Base-by-base conservation (phyloP, 2,113 vertebrate species). In the Entomyzon cyanotis region DNA sequence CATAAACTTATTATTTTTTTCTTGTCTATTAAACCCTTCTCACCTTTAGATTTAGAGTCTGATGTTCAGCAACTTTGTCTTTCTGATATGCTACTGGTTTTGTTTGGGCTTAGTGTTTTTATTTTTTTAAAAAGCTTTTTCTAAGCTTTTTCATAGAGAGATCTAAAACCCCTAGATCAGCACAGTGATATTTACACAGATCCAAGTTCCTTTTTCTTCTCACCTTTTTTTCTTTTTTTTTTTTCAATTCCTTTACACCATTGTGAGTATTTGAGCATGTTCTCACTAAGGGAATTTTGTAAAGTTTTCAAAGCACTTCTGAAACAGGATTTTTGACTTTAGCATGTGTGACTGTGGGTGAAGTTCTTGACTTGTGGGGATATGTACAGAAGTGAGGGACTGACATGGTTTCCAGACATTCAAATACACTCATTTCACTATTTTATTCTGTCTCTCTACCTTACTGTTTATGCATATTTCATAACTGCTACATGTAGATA, bases 381-480 rank as follows among this genome's bases (percentile, higher is more conserved):
- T 89, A 59, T 49, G 59, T 39, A 73, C 24, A 81, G 64, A 95
- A 91, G 62, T 52, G 37, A 74, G 31, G 44, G 71, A 84, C 56
- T 87, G 63, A 12, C 35, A 55, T 58, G 71, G 84, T 74, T 89
- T 93, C 67, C 73, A 79, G 63, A 49, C 77, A 93, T 71, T 64
- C 28, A 90, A 86, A 83, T 83, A 3, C 5, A 64, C 19, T 89
- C n/a, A 73, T 84, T 90, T 91, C 27, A 59, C 27, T 90, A 44
- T 81, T 93, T 91, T 76, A 85, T 91, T 89, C 69, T 67, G 50
- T 89, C 30, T 64, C 25, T 84, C 52, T 91, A n/a, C 63, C 28
- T 87, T 87, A 39, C 12, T 59, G 68, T 39, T 42, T 85, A 90
- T 80, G 12, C 85, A 80, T 97, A 94, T 96, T 96, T 96, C 63